Evolutionary conservation across 2,888 invertebrate genomes (phyloP).

Genomic region (Scrobipalpa atriplicella): DNA sequence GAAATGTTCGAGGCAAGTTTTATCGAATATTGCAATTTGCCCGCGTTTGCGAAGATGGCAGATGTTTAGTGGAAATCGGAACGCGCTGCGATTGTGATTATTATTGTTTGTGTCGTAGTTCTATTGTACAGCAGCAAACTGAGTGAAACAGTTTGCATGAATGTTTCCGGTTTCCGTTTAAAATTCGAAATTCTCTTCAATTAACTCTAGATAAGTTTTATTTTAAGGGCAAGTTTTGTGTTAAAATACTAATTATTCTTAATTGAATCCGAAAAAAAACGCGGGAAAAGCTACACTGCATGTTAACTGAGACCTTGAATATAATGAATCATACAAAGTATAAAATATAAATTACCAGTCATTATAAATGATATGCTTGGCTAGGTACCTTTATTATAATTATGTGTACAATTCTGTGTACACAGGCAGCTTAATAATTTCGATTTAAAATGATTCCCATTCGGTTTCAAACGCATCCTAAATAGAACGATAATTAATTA

Average conservation of each 20-base stretch:
- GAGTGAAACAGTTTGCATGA: neutral
- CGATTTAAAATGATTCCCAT: neutral
- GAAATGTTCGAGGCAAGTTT: conserved; percentile 9
- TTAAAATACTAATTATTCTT: too few species aligned
- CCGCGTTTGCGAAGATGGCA: conserved; percentile 12
- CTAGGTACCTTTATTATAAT: too few species aligned
- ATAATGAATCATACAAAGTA: too few species aligned
- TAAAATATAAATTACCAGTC: too few species aligned
- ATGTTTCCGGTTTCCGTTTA: neutral
- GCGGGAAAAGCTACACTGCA: too few species aligned
- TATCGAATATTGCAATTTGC: conserved; percentile 23
- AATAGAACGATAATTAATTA: conserved; percentile 17
- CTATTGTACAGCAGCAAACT: neutral
- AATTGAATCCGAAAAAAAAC: too few species aligned
- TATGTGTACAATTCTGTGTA: neutral
- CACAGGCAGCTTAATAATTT: neutral
- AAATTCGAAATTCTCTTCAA: too few species aligned
- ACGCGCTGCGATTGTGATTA: conserved; percentile 8
- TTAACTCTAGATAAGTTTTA: too few species aligned
- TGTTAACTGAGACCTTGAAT: too few species aligned
- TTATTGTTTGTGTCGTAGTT: conserved; percentile 8
- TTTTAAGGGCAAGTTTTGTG: too few species aligned
- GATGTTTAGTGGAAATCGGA: conserved; percentile 19
- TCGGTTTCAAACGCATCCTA: neutral
- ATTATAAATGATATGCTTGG: too few species aligned